Evolutionary conservation across 1,140 invertebrate genomes (phyloP).

Genomic region (Archivesica marissinica): DNA sequence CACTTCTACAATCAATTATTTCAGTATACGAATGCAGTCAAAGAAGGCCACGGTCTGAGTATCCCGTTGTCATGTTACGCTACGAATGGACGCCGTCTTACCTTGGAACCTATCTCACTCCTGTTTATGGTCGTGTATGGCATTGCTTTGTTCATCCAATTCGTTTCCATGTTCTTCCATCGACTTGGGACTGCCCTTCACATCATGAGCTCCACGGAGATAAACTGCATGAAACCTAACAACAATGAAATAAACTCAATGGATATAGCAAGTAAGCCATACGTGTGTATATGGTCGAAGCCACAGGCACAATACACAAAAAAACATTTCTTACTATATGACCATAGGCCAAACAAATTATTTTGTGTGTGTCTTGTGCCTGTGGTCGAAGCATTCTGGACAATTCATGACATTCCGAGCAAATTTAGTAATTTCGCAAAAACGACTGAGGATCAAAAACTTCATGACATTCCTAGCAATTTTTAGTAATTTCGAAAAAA

Average conservation of each 20-base stretch:
- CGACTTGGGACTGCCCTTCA: constrained; percentile 98
- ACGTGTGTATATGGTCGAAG: constrained; percentile 10
- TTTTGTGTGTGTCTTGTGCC: too few species aligned
- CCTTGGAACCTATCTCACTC: constrained; percentile 96
- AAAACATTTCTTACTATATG: too few species aligned
- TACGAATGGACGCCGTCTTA: constrained; percentile 67
- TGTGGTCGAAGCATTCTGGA: too few species aligned
- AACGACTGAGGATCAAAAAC: too few species aligned
- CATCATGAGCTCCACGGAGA: constrained; percentile 97
- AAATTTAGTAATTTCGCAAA: too few species aligned
- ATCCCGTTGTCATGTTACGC: constrained; percentile 75
- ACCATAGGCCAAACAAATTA: too few species aligned
- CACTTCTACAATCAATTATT: constrained; percentile 9
- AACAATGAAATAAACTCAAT: constrained; percentile 74
- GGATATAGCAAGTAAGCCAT: constrained; percentile 75
- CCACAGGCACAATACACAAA: too few species aligned
- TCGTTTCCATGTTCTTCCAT: constrained; percentile 99
- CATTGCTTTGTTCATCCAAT: constrained; percentile 97
- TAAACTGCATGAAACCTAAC: constrained; percentile 84
- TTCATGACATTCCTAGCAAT: too few species aligned
- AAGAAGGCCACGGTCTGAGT: constrained; percentile 69
- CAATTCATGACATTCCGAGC: too few species aligned
- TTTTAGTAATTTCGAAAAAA: too few species aligned
- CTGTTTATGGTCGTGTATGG: constrained; percentile 99
- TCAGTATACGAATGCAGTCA: constrained; percentile 75